phyloP scores from a whole-genome alignment of 2,113 vertebrate species.

The Eptesicus fuscus region DNA sequence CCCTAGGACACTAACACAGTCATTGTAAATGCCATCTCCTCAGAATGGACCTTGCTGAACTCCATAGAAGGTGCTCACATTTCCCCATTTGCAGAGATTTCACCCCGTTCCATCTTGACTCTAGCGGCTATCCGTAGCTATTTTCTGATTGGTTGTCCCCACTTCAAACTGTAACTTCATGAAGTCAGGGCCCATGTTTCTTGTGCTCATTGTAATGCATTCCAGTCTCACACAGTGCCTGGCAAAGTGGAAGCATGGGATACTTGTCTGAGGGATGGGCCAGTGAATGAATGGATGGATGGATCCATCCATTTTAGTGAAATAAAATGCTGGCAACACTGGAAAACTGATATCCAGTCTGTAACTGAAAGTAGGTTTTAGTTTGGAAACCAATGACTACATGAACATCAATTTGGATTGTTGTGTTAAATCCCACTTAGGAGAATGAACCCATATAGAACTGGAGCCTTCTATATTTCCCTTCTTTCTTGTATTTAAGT shows the following conservation, averaged over 20 bases:
- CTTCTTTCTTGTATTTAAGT: constrained; percentile 46
- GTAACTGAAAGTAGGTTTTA: constrained; percentile 65
- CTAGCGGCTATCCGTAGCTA: background rate
- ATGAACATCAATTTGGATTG: constrained; percentile 64
- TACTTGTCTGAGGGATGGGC: background rate
- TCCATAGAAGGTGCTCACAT: rapidly evolving
- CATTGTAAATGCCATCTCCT: background rate
- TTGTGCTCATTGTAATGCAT: rapidly evolving
- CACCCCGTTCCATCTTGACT: background rate
- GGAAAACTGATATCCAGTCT: constrained; percentile 4
- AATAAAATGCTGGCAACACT: background rate
- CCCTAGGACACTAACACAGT: background rate
- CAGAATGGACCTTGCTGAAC: background rate
- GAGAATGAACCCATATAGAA: constrained; percentile 59
- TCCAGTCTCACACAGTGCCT: background rate
- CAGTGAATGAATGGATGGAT: background rate
- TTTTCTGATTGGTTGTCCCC: background rate
- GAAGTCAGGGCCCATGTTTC: background rate
- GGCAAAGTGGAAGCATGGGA: background rate
- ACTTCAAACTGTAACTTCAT: background rate
- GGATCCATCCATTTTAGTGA: background rate
- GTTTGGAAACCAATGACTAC: constrained; percentile 66
- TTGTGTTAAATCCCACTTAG: constrained; percentile 67
- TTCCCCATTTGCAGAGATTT: background rate
- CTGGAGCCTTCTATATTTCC: constrained; percentile 41